Evolutionary conservation across 2,113 vertebrate species (phyloP).

Genomic region (Neodon shergylaensis): DNA sequence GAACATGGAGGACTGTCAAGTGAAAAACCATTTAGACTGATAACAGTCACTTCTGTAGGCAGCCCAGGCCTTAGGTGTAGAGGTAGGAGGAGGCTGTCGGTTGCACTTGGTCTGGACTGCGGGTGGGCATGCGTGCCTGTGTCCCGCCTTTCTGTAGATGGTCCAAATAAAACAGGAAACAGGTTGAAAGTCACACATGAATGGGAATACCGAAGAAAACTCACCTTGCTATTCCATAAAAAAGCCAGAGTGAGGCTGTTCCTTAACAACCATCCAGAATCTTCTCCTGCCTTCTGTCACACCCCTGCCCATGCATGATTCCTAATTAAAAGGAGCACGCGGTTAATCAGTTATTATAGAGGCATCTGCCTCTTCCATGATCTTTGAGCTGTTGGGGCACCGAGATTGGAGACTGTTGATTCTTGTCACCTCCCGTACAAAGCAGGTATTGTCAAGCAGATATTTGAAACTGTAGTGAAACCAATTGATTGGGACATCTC

Average conservation of each 20-base stretch:
- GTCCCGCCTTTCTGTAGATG: not conserved
- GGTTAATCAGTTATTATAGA: not conserved
- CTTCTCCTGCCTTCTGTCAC: not conserved
- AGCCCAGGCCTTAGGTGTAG: not conserved
- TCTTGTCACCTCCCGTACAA: too few relatives aligned
- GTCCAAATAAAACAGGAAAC: rapidly evolving
- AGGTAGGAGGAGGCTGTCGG: not conserved
- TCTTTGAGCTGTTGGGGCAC: not conserved
- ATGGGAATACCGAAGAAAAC: not conserved
- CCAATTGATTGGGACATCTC: not conserved
- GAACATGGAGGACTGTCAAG: not conserved
- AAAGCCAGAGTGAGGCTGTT: not conserved
- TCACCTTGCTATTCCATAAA: not conserved
- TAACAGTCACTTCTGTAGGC: not conserved
- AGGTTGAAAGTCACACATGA: not conserved
- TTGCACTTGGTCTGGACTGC: rapidly evolving
- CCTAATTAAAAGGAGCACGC: not conserved
- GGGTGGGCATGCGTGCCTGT: not conserved
- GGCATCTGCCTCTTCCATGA: not conserved
- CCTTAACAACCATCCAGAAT: not conserved
- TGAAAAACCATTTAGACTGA: not conserved
- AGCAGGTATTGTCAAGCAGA: not conserved
- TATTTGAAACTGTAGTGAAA: not conserved
- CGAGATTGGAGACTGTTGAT: not conserved
- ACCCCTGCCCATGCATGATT: not conserved